phyloP scores from a whole-genome alignment of 2,797 vertebrate species.

The Picus viridis region DNA sequence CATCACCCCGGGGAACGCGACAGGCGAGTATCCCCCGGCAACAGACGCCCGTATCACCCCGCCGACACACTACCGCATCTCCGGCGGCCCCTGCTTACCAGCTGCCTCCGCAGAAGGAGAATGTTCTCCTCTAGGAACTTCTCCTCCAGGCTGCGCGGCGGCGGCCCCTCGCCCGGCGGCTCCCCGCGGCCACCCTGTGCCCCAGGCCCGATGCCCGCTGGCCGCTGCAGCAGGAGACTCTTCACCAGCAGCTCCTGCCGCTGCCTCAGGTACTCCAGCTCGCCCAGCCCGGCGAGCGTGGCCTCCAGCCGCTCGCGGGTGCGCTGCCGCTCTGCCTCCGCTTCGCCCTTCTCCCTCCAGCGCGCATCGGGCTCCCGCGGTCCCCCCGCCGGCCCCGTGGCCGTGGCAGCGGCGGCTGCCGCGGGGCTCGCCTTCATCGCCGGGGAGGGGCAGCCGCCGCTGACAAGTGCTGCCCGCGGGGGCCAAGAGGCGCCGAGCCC shows the following conservation, averaged over 20 bases:
- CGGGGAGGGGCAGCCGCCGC: slow-evolving; percentile 57
- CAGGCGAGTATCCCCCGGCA: not conserved
- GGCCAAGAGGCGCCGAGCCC: not conserved
- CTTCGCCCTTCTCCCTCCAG: slow-evolving; percentile 73
- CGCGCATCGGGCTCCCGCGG: slow-evolving; percentile 25
- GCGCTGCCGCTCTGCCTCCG: slow-evolving; percentile 79
- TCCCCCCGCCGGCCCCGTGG: not conserved
- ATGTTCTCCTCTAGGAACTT: slow-evolving; percentile 91
- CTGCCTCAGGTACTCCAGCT: slow-evolving; percentile 88
- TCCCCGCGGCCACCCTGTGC: slow-evolving; percentile 63
- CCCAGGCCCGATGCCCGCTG: slow-evolving; percentile 14
- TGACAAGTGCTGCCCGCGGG: slow-evolving; percentile 48
- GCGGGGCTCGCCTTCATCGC: slow-evolving; percentile 25
- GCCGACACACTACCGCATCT: not conserved
- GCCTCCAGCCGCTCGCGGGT: slow-evolving; percentile 89
- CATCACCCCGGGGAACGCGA: not conserved
- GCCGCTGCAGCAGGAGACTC: slow-evolving; percentile 75
- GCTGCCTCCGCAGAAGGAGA: slow-evolving; percentile 87
- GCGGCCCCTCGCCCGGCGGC: not conserved
- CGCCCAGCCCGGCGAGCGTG: slow-evolving; percentile 87
- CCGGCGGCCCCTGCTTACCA: slow-evolving; percentile 81
- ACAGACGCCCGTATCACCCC: not conserved
- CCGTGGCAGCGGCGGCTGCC: not conserved
- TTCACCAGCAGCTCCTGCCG: slow-evolving; percentile 88
- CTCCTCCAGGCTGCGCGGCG: slow-evolving; percentile 85